Percentiles rank a stretch among this genome's conserved stretches.
These are phyloP conservation scores for Drosophila insularis DNA, from an alignment of 1,140 invertebrate species.

Conservation along the genomic window DNA sequence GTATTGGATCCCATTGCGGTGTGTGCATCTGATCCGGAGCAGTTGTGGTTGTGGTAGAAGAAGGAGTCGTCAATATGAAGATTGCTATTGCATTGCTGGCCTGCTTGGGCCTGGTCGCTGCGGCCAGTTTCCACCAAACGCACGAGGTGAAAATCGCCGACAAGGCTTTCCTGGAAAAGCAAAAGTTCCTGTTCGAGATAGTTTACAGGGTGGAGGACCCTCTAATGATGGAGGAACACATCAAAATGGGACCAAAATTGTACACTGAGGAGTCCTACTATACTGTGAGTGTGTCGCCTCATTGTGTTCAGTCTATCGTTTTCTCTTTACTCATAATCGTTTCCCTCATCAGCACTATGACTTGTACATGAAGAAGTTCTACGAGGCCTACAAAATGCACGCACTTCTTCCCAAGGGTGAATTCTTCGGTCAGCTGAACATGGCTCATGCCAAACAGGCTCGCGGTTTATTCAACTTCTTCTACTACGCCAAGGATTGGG, in stretches of 20 bases:
- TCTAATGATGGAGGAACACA: slow-evolving; percentile 62
- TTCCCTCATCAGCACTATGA: slow-evolving; percentile 48
- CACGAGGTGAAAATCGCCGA: slow-evolving; percentile 66
- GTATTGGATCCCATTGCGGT: slow-evolving; percentile 58
- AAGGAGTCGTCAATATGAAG: slow-evolving; percentile 58
- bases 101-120: slow-evolving; percentile 67
- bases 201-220: slow-evolving; percentile 68
- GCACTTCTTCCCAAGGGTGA: slow-evolving; percentile 72
- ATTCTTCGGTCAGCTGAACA: slow-evolving; percentile 71
- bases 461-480: slow-evolving; percentile 84
- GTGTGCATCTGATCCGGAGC: slow-evolving; percentile 68
- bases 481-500: slow-evolving; percentile 86
- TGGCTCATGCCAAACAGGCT: slow-evolving; percentile 83
- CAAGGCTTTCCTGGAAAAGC: slow-evolving; percentile 55
- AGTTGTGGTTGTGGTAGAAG: slow-evolving; percentile 47
- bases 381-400: slow-evolving; percentile 59
- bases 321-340: not conserved
- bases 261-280: slow-evolving; percentile 45
- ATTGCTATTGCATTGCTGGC: slow-evolving; percentile 69
- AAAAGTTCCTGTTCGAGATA: slow-evolving; percentile 73
- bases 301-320: no score
- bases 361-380: slow-evolving; percentile 67
- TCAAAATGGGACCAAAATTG: slow-evolving; percentile 54
- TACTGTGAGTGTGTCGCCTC: slow-evolving; percentile 41
- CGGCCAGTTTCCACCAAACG: slow-evolving; percentile 49